Conservation (phyloP, 2,797 vertebrate species). For the Brotogeris chrysoptera region DNA sequence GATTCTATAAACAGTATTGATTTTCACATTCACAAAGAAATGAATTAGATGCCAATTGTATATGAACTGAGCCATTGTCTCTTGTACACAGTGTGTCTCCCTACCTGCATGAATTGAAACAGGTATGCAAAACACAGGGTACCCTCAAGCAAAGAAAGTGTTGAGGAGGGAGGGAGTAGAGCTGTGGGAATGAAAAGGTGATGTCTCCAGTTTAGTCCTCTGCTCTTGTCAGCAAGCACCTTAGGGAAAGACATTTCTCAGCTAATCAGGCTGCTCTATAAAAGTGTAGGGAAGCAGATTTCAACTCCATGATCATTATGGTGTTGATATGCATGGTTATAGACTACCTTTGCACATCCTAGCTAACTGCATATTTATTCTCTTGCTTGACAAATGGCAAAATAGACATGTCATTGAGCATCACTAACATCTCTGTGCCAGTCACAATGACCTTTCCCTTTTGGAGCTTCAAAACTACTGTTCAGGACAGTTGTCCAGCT, state of each 20-base stretch:
- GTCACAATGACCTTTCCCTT: background rate
- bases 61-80: background rate
- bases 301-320: background rate
- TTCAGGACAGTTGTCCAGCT: accelerated
- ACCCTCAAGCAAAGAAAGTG: background rate
- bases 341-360: background rate
- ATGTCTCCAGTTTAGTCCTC: background rate
- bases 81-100: background rate
- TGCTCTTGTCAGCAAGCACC: background rate
- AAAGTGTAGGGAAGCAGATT: background rate
- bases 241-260: background rate
- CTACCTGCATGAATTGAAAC: background rate
- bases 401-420: accelerated
- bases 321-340: background rate
- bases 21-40: slow-evolving; percentile 7
- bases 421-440: background rate
- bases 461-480: accelerated
- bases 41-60: background rate
- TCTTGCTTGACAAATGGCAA: background rate
- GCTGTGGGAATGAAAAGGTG: background rate
- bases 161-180: background rate
- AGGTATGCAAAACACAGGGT: background rate
- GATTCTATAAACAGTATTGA: slow-evolving; percentile 18
- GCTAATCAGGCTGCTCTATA: background rate
- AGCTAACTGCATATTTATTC: background rate